These are phyloP conservation scores for Microtus oregoni DNA, from an alignment of 2,113 vertebrate genomes.

Conservation along the genomic window DNA sequence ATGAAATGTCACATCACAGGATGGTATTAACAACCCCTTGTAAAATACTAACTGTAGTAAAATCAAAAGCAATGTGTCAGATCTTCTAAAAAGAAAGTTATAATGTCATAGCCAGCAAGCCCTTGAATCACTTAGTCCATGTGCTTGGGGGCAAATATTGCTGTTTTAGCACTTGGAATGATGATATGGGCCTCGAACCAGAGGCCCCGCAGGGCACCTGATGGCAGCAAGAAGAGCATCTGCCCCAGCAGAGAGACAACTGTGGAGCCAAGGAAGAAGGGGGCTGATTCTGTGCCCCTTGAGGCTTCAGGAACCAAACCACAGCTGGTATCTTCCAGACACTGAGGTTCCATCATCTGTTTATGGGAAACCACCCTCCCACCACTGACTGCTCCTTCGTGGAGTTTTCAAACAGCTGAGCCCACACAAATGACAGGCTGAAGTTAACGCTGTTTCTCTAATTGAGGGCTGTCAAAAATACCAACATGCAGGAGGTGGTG, in stretches of 20 bases:
- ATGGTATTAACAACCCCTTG: slow-evolving; percentile 1
- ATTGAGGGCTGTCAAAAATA: slow-evolving; percentile 88
- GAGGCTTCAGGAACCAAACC: slow-evolving; percentile 46
- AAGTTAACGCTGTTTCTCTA: slow-evolving; percentile 80
- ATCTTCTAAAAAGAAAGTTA: slow-evolving; percentile 11
- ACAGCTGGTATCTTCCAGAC: slow-evolving; percentile 67
- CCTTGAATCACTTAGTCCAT: neutral
- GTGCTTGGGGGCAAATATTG: neutral
- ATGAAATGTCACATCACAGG: neutral
- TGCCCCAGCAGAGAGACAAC: neutral
- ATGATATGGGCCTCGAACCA: neutral
- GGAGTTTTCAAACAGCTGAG: slow-evolving; percentile 79
- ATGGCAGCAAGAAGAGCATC: neutral
- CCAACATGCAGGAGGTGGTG: slow-evolving; percentile 60
- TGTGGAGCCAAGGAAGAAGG: neutral
- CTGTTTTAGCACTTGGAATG: neutral
- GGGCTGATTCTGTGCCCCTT: neutral
- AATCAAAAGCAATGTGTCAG: slow-evolving; percentile 23
- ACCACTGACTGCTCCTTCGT: slow-evolving; percentile 56
- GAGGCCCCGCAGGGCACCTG: neutral
- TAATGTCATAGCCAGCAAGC: neutral
- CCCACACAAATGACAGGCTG: slow-evolving; percentile 86
- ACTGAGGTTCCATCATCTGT: slow-evolving; percentile 80
- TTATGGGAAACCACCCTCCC: slow-evolving; percentile 77
- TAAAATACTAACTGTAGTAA: slow-evolving; percentile 52